These are phyloP conservation scores for Lophochroa leadbeateri DNA, from an alignment of 2,113 vertebrate genomes.

Conservation along the genomic window DNA sequence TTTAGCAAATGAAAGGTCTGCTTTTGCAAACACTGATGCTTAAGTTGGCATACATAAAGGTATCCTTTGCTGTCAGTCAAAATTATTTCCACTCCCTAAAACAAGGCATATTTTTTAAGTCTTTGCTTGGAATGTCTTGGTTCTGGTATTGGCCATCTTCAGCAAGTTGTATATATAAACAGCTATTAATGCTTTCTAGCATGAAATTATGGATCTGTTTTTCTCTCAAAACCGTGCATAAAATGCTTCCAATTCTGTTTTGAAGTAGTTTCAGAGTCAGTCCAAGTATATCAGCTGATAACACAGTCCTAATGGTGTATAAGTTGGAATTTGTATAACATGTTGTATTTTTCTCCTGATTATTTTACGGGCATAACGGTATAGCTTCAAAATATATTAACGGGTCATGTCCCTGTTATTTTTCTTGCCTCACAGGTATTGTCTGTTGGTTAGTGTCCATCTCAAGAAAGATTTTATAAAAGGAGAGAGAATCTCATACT, in stretches of 20 bases:
- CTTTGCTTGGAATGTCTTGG: not conserved
- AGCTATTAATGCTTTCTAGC: not conserved
- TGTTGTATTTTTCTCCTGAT: not conserved
- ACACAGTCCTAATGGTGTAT: not conserved
- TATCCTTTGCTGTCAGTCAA: not conserved
- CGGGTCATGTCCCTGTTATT: not conserved
- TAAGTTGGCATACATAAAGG: not conserved
- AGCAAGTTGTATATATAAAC: not conserved
- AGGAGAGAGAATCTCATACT: not conserved
- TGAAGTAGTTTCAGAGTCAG: not conserved
- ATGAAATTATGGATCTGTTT: not conserved
- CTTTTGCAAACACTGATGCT: not conserved
- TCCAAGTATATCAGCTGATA: not conserved
- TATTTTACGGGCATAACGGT: fast-evolving
- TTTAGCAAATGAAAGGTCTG: not conserved
- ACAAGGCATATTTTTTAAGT: not conserved
- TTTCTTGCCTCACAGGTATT: not conserved
- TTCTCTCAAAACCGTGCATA: not conserved
- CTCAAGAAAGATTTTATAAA: not conserved
- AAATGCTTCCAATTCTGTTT: not conserved
- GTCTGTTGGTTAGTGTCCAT: not conserved
- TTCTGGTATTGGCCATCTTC: not conserved
- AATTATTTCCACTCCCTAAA: not conserved
- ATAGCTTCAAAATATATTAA: not conserved
- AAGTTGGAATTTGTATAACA: not conserved